A percentile compares a stretch with the other conserved stretches of the same genome.
Evolutionary conservation across 2,888 invertebrate species (phyloP).

Genomic region (Acleris cristana): DNA sequence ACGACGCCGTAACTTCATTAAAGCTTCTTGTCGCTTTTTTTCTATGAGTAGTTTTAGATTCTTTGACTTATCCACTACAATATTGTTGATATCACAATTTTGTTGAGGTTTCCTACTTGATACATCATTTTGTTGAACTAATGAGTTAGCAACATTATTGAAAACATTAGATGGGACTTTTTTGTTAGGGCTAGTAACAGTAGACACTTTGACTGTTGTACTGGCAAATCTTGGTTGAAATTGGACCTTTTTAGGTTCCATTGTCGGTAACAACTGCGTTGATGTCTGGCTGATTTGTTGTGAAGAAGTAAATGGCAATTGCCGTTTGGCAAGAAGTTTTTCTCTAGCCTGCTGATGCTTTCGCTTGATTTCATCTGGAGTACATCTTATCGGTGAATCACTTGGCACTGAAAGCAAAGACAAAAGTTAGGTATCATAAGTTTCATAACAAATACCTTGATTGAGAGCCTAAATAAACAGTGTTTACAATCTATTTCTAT

Average conservation of each 20-base stretch:
- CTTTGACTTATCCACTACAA: slow-evolving; percentile 40
- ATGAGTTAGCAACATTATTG: slow-evolving; percentile 26
- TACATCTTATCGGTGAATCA: slow-evolving; percentile 77
- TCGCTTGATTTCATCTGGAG: slow-evolving; percentile 85
- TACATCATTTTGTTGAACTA: slow-evolving; percentile 34
- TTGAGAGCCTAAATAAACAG: neutral
- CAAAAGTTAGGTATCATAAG: slow-evolving; percentile 7
- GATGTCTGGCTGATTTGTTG: slow-evolving; percentile 49
- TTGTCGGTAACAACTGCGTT: slow-evolving; percentile 37
- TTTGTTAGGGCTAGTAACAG: slow-evolving; percentile 6
- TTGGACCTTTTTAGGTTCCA: slow-evolving; percentile 48
- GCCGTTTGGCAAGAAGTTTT: slow-evolving; percentile 81
- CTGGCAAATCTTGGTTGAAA: slow-evolving; percentile 63
- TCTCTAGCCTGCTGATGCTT: slow-evolving; percentile 85
- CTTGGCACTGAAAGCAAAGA: slow-evolving; percentile 42
- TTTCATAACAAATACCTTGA: neutral
- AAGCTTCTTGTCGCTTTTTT: slow-evolving; percentile 76
- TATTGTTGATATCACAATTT: slow-evolving; percentile 35
- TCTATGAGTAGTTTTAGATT: slow-evolving; percentile 71
- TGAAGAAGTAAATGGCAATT: slow-evolving; percentile 68
- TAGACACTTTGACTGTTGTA: slow-evolving; percentile 24
- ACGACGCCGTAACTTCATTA: slow-evolving; percentile 70
- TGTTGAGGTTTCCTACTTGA: slow-evolving; percentile 31
- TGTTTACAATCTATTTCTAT: no score
- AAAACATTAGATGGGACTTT: slow-evolving; percentile 6